Conservation (phyloP, 2,888 invertebrate species). For the Bedellia somnulentella region DNA sequence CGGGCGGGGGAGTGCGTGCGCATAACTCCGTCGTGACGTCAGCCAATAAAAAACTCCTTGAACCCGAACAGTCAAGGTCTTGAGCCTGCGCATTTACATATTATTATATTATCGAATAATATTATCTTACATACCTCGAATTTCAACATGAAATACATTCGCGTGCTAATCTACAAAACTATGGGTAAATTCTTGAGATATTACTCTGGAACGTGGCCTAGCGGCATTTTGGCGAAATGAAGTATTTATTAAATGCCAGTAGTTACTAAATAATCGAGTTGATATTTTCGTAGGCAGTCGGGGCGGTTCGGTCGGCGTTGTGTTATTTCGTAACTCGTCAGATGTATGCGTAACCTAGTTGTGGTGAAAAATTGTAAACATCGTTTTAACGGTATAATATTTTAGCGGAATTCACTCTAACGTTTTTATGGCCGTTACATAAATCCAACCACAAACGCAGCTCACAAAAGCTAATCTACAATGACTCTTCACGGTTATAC, state of each 20-base stretch:
- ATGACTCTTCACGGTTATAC: too few relatives aligned
- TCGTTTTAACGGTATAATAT: conserved; percentile 5
- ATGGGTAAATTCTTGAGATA: background rate
- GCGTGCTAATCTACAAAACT: too few relatives aligned
- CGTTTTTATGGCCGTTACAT: conserved; percentile 6
- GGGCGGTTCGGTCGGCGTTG: too few relatives aligned
- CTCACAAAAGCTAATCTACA: background rate
- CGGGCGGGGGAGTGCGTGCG: conserved; percentile 19
- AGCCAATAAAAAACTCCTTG: conserved; percentile 45
- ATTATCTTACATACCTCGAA: background rate
- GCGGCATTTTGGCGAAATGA: conserved; percentile 1
- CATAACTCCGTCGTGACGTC: conserved; percentile 52
- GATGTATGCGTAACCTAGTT: conserved; percentile 3
- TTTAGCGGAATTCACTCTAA: too few relatives aligned
- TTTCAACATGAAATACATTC: too few relatives aligned
- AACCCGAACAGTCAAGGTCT: conserved; percentile 51
- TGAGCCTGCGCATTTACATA: conserved; percentile 28
- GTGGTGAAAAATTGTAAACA: conserved; percentile 2
- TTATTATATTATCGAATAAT: conserved; percentile 15
- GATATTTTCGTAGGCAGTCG: too few relatives aligned
- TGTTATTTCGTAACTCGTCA: conserved; percentile 3
- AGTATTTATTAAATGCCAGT: conserved; percentile 4
- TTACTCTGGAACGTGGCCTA: background rate
- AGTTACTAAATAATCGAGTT: too few relatives aligned
- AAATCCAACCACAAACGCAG: conserved; percentile 1